These are phyloP conservation scores for Ceratoteleas bidentatus DNA, from an alignment of 1,140 invertebrate species.

Conservation along the genomic window DNA sequence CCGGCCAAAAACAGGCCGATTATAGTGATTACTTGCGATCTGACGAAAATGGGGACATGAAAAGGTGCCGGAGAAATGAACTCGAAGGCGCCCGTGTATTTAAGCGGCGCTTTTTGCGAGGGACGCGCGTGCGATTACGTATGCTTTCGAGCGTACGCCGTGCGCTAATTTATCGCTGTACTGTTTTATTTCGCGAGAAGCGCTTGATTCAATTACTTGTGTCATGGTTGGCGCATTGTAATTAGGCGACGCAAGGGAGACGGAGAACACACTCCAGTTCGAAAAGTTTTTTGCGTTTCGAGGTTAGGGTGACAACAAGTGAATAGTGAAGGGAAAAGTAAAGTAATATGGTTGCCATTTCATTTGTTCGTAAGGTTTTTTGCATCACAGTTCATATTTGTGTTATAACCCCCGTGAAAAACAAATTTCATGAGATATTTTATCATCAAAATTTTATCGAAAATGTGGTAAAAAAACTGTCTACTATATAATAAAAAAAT, in stretches of 20 bases:
- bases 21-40: slow-evolving; percentile 61
- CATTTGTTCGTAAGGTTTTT: no score
- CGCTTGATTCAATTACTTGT: background rate
- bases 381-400: no score
- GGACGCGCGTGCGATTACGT: slow-evolving; percentile 29
- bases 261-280: no score
- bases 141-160: slow-evolving; percentile 13
- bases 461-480: no score
- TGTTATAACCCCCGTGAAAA: no score
- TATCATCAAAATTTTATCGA: no score
- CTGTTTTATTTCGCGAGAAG: background rate
- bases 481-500: no score
- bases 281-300: no score
- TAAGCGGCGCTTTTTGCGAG: slow-evolving; percentile 31
- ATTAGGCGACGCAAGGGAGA: background rate
- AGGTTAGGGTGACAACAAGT: no score
- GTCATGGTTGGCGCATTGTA: background rate
- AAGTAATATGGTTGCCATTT: no score
- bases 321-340: no score
- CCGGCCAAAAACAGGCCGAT: slow-evolving; percentile 60
- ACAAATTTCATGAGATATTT: no score
- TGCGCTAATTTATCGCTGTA: background rate
- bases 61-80: slow-evolving; percentile 41
- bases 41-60: slow-evolving; percentile 45
- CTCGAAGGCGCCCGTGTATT: slow-evolving; percentile 25